A percentile compares a stretch with the other conserved stretches of the same genome.
These are phyloP conservation scores for Neotoxoptera formosana DNA, from an alignment of 1,140 invertebrate genomes.

Conservation along the genomic window DNA sequence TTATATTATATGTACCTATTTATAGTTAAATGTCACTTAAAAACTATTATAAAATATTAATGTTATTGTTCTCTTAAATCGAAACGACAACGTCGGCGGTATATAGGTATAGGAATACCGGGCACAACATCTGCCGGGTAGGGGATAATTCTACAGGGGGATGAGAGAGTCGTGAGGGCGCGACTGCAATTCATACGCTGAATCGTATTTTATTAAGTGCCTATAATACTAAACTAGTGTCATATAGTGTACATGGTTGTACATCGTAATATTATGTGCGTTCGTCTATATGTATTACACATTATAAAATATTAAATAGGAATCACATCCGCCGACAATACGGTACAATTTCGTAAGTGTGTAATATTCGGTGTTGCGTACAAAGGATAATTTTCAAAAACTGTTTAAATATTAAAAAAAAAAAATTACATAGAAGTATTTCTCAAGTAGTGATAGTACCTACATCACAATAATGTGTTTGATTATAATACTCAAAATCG, in stretches of 20 bases:
- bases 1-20: not conserved
- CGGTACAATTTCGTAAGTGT: not conserved
- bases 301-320: not conserved
- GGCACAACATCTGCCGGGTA: not conserved
- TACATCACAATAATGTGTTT: not conserved
- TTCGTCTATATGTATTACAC: not conserved
- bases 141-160: not conserved
- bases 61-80: not conserved
- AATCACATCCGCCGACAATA: not conserved
- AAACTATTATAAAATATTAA: not conserved
- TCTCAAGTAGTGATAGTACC: not conserved
- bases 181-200: not conserved
- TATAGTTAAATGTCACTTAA: constrained; percentile 6
- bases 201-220: not conserved
- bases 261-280: too few relatives aligned
- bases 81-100: not conserved
- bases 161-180: not conserved
- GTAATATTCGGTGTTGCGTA: not conserved
- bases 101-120: not conserved
- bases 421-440: not conserved
- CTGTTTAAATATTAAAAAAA: not conserved
- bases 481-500: not conserved
- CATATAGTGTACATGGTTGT: too few relatives aligned
- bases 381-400: not conserved
- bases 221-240: not conserved